phyloP scores from a whole-genome alignment of 37 sponge, comb jelly and placozoan genomes.

The Diacarnus erythraeanus region DNA sequence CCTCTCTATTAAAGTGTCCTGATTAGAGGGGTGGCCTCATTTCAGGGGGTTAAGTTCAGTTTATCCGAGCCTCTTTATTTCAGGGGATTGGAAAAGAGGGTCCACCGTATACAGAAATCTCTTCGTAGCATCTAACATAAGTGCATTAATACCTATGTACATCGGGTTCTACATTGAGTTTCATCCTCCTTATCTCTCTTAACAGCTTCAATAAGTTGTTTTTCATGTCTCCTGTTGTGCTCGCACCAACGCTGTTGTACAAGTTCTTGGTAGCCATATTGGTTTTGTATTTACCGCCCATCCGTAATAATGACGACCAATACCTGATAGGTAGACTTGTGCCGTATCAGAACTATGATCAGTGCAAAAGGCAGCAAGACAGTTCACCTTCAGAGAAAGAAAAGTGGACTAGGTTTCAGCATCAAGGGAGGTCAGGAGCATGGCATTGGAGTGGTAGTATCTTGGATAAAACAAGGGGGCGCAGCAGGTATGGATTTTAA shows the following conservation, averaged over 20 bases:
- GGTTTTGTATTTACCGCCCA: constrained; percentile 19
- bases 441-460: constrained; percentile 75
- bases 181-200: constrained; percentile 68
- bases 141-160: constrained; percentile 44
- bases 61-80: too few relatives aligned
- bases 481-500: constrained; percentile 61
- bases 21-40: too few relatives aligned
- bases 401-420: constrained; percentile 71
- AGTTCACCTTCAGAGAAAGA: constrained; percentile 43
- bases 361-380: constrained; percentile 32
- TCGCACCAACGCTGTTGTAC: neutral
- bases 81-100: too few relatives aligned
- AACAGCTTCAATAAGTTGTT: constrained; percentile 75
- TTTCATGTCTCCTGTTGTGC: constrained; percentile 70
- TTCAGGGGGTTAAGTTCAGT: too few relatives aligned
- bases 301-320: neutral
- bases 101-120: too few relatives aligned
- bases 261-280: constrained; percentile 4
- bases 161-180: constrained; percentile 39
- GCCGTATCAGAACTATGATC: too few relatives aligned
- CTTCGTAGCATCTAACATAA: too few relatives aligned
- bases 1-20: too few relatives aligned
- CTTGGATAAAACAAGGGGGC: constrained; percentile 52
- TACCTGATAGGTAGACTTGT: neutral
- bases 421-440: constrained; percentile 83